These are phyloP conservation scores for Ciconia nigra DNA, from an alignment of 2,797 vertebrate genomes.

Conservation along the genomic window DNA sequence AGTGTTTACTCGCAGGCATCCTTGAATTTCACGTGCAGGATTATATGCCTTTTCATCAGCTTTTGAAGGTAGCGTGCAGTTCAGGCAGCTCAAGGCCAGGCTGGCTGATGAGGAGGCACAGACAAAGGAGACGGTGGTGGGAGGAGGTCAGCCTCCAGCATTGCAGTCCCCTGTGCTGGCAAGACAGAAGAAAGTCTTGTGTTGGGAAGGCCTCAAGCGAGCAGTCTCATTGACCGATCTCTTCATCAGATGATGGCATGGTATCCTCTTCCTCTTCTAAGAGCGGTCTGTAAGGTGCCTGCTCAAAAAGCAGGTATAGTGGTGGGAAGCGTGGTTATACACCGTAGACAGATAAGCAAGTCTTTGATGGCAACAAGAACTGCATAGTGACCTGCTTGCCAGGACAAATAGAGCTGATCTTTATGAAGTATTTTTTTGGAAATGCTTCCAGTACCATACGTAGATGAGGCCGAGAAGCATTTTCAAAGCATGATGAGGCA, in stretches of 20 bases:
- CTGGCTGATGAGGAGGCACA: not conserved
- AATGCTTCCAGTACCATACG: not conserved
- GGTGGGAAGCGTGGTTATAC: not conserved
- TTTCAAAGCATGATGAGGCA: not conserved
- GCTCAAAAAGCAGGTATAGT: rapidly evolving
- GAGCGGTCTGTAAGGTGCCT: rapidly evolving
- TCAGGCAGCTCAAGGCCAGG: not conserved
- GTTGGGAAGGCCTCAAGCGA: not conserved
- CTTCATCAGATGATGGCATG: not conserved
- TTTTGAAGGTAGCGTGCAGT: not conserved
- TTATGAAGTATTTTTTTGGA: not conserved
- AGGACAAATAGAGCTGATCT: not conserved
- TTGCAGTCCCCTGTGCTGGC: not conserved
- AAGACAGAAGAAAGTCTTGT: not conserved
- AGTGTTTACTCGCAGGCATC: not conserved
- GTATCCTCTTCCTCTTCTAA: not conserved
- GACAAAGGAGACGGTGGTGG: not conserved
- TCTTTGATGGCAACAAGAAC: not conserved
- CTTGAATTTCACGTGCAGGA: not conserved
- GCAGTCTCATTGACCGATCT: rapidly evolving
- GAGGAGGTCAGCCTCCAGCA: not conserved
- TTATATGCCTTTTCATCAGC: not conserved
- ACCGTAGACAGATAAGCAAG: rapidly evolving
- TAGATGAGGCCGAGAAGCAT: not conserved
- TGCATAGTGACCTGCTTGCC: not conserved